phyloP scores from a whole-genome alignment of 2,888 invertebrate genomes.

The Cetonia aurata region DNA sequence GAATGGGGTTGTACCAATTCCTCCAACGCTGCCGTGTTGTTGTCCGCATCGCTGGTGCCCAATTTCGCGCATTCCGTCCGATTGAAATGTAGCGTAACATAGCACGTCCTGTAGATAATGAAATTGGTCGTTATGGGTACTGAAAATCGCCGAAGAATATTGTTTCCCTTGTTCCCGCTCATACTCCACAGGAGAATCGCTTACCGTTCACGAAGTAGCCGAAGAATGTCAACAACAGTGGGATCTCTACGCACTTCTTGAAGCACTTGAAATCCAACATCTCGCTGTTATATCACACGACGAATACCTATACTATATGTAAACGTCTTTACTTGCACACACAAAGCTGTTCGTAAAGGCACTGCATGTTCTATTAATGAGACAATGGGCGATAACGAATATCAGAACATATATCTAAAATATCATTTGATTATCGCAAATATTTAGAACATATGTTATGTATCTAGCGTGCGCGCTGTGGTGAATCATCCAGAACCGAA shows the following conservation, averaged over 20 bases:
- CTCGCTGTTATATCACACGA: too few species aligned
- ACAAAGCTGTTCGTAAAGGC: too few species aligned
- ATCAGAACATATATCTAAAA: too few species aligned
- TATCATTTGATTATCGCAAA: too few species aligned
- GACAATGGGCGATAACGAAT: too few species aligned
- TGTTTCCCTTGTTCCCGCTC: background rate
- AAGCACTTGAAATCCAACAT: background rate
- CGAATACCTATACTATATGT: too few species aligned
- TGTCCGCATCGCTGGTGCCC: constrained; percentile 69
- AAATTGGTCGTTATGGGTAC: constrained; percentile 76
- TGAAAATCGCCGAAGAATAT: constrained; percentile 59
- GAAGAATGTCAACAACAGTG: background rate
- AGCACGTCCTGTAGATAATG: constrained; percentile 78
- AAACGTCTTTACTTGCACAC: too few species aligned
- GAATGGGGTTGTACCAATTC: constrained; percentile 75
- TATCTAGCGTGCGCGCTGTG: too few species aligned
- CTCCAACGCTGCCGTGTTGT: constrained; percentile 68
- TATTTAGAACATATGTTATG: too few species aligned
- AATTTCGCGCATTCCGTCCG: constrained; percentile 73
- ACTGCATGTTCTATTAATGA: too few species aligned
- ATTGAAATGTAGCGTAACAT: constrained; percentile 71
- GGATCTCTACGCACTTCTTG: background rate
- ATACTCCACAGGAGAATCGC: too few species aligned
- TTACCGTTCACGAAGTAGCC: constrained; percentile 9
- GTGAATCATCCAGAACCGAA: too few species aligned